A percentile compares a stretch with the other conserved stretches of the same genome.
Conservation (phyloP, 2,888 invertebrate genomes). For the Erebia ligea region DNA sequence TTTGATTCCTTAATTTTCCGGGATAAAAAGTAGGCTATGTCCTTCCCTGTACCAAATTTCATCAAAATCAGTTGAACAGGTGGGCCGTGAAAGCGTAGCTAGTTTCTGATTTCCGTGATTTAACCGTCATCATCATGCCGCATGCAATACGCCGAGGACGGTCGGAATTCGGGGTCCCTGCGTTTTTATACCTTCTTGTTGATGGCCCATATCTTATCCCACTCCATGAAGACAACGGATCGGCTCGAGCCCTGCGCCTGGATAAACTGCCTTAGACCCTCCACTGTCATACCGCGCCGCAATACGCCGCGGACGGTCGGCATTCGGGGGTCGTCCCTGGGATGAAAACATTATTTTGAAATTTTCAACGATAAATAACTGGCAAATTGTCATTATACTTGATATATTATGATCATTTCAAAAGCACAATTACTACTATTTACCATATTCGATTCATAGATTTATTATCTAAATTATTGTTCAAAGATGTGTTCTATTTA, state of each 20-base stretch:
- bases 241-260: conserved; percentile 98
- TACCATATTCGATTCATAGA: too few species aligned
- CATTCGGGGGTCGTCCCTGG: conserved; percentile 98
- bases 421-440: too few species aligned
- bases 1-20: too few species aligned
- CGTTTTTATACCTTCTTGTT: conserved; percentile 92
- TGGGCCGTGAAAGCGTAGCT: too few species aligned
- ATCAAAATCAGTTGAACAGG: too few species aligned
- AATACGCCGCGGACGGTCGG: conserved; percentile 99
- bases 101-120: too few species aligned
- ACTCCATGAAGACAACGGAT: conserved; percentile 99
- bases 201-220: conserved; percentile 99
- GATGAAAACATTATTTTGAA: background rate
- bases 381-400: background rate
- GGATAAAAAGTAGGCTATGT: too few species aligned
- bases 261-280: conserved; percentile 98
- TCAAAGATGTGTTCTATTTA: too few species aligned
- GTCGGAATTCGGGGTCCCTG: background rate
- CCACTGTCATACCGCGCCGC: conserved; percentile 98
- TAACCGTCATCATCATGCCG: too few species aligned
- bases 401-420: background rate
- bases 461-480: too few species aligned
- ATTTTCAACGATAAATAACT: background rate
- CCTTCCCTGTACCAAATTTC: too few species aligned
- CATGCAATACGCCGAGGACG: too few species aligned